Percentiles rank a stretch among this genome's conserved stretches.
phyloP scores from a whole-genome alignment of 1,140 invertebrate genomes.

The Aricia agestis region DNA sequence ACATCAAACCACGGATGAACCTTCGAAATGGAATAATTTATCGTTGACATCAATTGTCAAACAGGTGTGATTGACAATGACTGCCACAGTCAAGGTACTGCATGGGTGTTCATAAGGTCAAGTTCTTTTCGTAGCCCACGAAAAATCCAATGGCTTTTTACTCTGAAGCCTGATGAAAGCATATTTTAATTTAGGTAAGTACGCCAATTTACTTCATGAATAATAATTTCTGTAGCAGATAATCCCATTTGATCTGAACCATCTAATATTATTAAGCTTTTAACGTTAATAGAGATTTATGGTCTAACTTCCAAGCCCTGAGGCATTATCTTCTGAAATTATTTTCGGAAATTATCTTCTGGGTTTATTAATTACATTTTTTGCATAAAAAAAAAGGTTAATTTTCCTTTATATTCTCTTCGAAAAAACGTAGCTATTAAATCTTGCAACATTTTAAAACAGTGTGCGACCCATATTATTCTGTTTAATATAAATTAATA shows the following conservation, averaged over 20 bases:
- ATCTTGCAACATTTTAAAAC: neutral
- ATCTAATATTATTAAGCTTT: neutral
- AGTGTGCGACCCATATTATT: neutral
- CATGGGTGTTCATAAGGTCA: neutral
- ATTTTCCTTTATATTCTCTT: too few relatives aligned
- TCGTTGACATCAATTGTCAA: neutral
- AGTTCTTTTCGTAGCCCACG: neutral
- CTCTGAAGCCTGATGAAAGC: too few relatives aligned
- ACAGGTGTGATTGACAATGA: conserved; percentile 14
- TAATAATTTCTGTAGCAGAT: neutral
- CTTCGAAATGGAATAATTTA: neutral
- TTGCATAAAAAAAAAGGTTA: too few relatives aligned
- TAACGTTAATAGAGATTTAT: neutral
- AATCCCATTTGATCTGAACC: neutral
- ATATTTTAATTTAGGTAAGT: neutral
- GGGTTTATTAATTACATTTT: too few relatives aligned
- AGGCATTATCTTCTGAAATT: neutral
- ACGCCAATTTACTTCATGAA: neutral
- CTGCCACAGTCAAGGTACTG: neutral
- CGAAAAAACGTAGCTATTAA: neutral
- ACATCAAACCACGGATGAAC: conserved; percentile 20
- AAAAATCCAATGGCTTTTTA: neutral
- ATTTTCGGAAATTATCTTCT: too few relatives aligned
- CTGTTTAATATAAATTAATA: neutral
- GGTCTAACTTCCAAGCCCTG: too few relatives aligned